Percentiles rank a stretch among this genome's conserved stretches.
Conservation (phyloP, 2,797 vertebrate species). For the Eulemur rubriventer region DNA sequence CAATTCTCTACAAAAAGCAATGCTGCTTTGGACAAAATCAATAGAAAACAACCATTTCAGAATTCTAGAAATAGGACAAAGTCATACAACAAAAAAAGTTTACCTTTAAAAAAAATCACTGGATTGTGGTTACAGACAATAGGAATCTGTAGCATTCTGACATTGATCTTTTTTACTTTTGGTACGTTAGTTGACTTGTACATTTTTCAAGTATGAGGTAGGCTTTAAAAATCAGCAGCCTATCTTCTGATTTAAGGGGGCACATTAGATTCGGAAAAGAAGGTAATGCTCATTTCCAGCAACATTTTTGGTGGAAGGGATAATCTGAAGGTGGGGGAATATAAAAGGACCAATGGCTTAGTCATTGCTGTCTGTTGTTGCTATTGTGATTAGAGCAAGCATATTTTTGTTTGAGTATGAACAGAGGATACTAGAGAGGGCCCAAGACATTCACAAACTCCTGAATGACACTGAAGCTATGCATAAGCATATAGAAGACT, state of each 20-base stretch:
- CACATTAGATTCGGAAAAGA: not conserved
- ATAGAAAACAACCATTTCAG: not conserved
- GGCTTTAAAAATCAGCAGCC: not conserved
- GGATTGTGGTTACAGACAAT: not conserved
- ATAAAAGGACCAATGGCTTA: not conserved
- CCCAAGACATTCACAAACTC: not conserved
- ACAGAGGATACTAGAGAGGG: not conserved
- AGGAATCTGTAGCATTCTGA: not conserved
- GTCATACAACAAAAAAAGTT: not conserved
- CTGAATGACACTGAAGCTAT: not conserved
- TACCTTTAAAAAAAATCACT: not conserved
- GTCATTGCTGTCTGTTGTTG: not conserved
- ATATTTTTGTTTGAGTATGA: not conserved
- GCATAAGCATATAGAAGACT: not conserved
- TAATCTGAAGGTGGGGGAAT: not conserved
- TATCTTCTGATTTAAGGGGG: not conserved
- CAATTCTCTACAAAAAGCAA: not conserved
- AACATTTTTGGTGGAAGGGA: not conserved
- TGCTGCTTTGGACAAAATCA: not conserved
- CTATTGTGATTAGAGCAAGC: not conserved
- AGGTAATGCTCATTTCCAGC: not conserved
- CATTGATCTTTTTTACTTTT: not conserved
- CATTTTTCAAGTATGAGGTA: not conserved
- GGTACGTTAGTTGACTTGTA: not conserved
- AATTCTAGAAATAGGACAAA: not conserved